Base-by-base conservation (phyloP, 2,113 vertebrate species). In the Ascaphus truei region DNA sequence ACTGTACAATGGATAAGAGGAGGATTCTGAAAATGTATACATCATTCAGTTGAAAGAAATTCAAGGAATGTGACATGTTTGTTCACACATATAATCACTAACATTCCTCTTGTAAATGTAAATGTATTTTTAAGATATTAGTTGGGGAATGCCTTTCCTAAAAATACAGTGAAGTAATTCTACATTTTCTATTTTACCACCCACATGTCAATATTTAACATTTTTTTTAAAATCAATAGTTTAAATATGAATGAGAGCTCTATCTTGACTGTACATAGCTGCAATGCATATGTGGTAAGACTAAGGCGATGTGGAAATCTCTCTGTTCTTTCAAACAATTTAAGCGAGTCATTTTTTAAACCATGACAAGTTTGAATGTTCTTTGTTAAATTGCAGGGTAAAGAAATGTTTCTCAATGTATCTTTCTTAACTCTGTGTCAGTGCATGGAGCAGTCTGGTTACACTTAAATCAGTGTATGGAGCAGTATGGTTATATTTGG, bases 21-120 rank as follows among this genome's bases (percentile, higher is more conserved):
- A 61, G 58, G 43, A 25, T 61, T 61, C 47, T 34, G 8, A 27
- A 31, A 61, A 71, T 39, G 47, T 71, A 71, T 61, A 71, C 67
- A 61, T 9, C 47, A 39, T 61, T 71, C 52, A 26, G 11, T 51
- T 30, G 50, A 52, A 51, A 30, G 45, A 56, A 60, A 69, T 71
- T 29, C 33, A n/a, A 31, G 23, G 31, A 71, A 71, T 71, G 56
- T 27, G 45, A 27, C 67, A 43, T 71, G 67, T 52, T 25, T 71
- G 56, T 71, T 71, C 55, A 68, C 48, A 43, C 55, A 45, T 59
- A 13, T 56, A 51, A 68, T 59, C 55, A 50, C 15, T 27, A 31
- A 41, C 58, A 71, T 71, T 52, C 33, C 57, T 39, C 45, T 51
- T 39, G 45, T 61, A 61, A 47, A 71, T 61, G 31, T 30, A n/a